Evolutionary conservation across 2,797 vertebrate genomes (phyloP).

Genomic region (Centropyge bicolor): DNA sequence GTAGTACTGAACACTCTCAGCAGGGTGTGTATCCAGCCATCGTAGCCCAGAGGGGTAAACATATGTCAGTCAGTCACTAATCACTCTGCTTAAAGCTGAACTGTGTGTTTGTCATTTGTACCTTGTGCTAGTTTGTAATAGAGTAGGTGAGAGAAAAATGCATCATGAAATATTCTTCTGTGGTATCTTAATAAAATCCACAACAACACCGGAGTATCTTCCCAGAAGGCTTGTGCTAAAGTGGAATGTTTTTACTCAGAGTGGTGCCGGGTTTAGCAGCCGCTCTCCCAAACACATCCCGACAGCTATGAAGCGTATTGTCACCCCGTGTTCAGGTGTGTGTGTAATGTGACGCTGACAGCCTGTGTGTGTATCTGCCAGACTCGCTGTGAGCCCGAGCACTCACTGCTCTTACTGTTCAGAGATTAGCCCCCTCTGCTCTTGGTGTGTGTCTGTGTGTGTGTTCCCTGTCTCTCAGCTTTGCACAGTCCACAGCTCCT

Average conservation of each 20-base stretch:
- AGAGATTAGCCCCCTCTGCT: constrained; percentile 22
- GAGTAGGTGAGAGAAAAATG: too few relatives aligned
- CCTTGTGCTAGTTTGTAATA: too few relatives aligned
- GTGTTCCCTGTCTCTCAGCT: constrained; percentile 36
- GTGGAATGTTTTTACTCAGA: not conserved
- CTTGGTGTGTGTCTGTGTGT: constrained; percentile 1
- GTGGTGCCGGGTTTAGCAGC: constrained; percentile 2
- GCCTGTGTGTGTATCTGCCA: constrained; percentile 11
- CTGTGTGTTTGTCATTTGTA: too few relatives aligned
- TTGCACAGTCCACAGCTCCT: constrained; percentile 41
- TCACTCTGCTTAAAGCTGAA: too few relatives aligned
- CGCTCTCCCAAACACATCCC: not conserved
- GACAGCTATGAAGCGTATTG: not conserved
- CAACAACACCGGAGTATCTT: not conserved
- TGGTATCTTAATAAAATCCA: not conserved
- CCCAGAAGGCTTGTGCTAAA: not conserved
- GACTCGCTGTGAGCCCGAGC: constrained; percentile 16
- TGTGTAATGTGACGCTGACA: constrained; percentile 24
- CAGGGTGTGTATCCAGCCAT: too few relatives aligned
- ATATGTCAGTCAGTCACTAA: too few relatives aligned
- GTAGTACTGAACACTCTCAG: too few relatives aligned
- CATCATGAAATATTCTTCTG: not conserved
- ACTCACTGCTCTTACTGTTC: constrained; percentile 21
- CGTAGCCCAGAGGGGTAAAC: too few relatives aligned
- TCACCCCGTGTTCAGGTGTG: constrained; percentile 18